These are phyloP conservation scores for Stratiolaelaps scimitus DNA, from an alignment of 1,140 invertebrate species.

Conservation along the genomic window DNA sequence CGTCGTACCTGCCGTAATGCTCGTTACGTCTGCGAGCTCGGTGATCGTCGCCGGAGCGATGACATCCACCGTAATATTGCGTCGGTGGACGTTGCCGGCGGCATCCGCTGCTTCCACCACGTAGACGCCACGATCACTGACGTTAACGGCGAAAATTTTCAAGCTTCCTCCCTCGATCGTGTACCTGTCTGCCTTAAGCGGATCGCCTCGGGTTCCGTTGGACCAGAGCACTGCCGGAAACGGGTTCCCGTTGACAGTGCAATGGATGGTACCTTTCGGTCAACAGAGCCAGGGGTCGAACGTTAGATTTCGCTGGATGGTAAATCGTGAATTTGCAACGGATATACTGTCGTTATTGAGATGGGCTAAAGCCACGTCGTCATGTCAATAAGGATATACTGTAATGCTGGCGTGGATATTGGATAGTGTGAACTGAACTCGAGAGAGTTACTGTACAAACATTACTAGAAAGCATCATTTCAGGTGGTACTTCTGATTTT, in stretches of 20 bases:
- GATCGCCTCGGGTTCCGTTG: neutral
- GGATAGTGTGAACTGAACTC: no score
- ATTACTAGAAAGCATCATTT: no score
- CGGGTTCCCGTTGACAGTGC: constrained; percentile 6
- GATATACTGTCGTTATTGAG: neutral
- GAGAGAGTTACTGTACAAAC: no score
- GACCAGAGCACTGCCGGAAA: neutral
- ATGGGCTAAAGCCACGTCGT: neutral
- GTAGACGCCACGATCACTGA: neutral
- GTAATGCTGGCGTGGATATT: no score
- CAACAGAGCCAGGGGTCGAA: neutral
- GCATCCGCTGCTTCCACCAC: neutral
- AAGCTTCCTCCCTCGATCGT: neutral
- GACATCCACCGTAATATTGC: neutral
- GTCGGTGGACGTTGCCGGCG: neutral
- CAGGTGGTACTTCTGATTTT: no score
- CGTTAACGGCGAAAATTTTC: neutral
- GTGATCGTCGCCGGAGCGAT: neutral
- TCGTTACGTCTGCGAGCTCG: neutral
- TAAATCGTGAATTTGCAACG: no score
- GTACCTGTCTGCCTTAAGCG: neutral
- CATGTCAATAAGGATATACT: neutral
- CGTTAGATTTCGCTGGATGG: no score
- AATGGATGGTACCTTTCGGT: neutral
- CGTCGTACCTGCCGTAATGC: no score